Evolutionary conservation across 2,113 vertebrate species (phyloP).

Genomic region (Oryzias woworae): DNA sequence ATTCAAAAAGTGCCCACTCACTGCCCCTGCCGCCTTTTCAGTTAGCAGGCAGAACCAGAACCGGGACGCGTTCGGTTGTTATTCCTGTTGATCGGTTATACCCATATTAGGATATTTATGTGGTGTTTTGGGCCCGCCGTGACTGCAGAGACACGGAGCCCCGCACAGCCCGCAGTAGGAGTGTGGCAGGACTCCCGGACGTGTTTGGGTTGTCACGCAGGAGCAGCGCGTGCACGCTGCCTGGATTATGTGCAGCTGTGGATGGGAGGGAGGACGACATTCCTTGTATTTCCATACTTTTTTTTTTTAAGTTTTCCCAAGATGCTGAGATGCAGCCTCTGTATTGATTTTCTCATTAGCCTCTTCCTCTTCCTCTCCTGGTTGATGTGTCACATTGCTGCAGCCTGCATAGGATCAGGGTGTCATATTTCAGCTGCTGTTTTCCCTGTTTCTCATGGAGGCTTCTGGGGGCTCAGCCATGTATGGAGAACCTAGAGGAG

Average conservation of each 20-base stretch:
- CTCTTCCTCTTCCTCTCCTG: conserved; percentile 1
- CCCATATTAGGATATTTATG: no score
- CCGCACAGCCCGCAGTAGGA: no score
- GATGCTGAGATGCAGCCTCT: conserved; percentile 22
- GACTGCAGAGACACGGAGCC: no score
- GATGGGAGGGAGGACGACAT: neutral
- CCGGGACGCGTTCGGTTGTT: no score
- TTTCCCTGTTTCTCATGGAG: conserved; percentile 29
- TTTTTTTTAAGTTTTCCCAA: conserved; percentile 1
- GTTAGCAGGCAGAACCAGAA: no score
- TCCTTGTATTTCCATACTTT: no score
- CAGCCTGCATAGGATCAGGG: conserved; percentile 39
- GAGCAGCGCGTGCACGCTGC: conserved; percentile 10
- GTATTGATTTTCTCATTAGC: conserved; percentile 59
- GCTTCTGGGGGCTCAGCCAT: conserved; percentile 40
- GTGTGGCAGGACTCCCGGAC: no score
- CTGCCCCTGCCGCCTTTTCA: no score
- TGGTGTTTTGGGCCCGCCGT: no score
- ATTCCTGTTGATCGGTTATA: no score
- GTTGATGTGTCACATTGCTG: conserved; percentile 63
- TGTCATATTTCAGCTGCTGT: conserved; percentile 59
- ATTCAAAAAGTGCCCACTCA: no score
- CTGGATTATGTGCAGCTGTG: conserved; percentile 41
- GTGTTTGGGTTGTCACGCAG: conserved; percentile 6
- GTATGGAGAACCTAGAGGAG: conserved; percentile 40